Conservation (phyloP, 2,113 vertebrate species). For the Chaetorhynchus papuensis region DNA sequence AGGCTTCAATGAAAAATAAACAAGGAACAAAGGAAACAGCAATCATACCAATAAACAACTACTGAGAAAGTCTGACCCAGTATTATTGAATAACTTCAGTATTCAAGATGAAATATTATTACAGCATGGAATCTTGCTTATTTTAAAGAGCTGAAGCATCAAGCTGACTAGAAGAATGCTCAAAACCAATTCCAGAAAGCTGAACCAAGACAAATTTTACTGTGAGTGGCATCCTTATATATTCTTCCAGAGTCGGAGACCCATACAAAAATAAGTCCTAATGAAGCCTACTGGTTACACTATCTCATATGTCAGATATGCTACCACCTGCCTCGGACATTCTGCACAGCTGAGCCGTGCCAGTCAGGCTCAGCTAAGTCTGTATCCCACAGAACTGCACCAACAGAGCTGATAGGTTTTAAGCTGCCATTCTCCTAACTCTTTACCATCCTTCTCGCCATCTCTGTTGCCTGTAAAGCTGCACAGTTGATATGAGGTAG, state of each 20-base stretch:
- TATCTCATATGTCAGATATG: neutral
- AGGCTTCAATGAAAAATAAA: neutral
- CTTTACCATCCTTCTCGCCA: neutral
- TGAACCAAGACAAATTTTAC: neutral
- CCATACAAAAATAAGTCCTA: neutral
- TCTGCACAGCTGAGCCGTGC: fast-evolving
- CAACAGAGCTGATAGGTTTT: neutral
- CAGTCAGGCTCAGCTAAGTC: neutral
- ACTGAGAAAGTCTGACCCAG: neutral
- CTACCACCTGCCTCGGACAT: neutral
- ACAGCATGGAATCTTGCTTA: neutral
- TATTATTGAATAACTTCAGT: neutral
- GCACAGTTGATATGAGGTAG: fast-evolving
- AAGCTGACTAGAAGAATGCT: neutral
- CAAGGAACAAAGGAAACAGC: neutral
- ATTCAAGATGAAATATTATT: neutral
- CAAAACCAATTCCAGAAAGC: neutral
- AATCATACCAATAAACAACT: neutral
- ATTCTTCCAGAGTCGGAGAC: neutral
- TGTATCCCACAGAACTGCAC: neutral
- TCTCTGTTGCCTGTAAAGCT: neutral
- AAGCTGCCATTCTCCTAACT: neutral
- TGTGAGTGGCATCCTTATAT: neutral
- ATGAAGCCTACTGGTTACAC: neutral
- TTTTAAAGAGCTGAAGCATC: neutral